Conservation (phyloP, 2,797 vertebrate species). For the Pangasius djambal region DNA sequence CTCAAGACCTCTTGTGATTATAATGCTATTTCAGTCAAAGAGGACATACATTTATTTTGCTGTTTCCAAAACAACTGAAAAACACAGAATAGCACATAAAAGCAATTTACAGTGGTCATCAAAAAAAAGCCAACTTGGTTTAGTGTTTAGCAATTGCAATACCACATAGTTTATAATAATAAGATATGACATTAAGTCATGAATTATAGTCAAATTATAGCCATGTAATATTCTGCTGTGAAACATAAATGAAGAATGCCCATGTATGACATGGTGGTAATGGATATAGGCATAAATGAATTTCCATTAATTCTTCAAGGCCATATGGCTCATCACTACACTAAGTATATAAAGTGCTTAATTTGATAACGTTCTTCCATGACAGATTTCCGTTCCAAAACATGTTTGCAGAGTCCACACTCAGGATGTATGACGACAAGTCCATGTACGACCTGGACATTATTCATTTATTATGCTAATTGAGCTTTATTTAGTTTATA, state of each 20-base stretch:
- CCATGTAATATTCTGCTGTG: slow-evolving; percentile 3
- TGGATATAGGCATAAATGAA: not conserved
- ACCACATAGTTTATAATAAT: not conserved
- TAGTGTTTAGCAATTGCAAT: not conserved
- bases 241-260: slow-evolving; percentile 22
- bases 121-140: not conserved
- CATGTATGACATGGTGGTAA: slow-evolving; percentile 9
- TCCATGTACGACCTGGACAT: not conserved
- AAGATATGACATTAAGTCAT: not conserved
- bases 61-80: slow-evolving; percentile 19
- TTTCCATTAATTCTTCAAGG: slow-evolving; percentile 6
- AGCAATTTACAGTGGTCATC: not conserved
- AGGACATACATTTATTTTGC: not conserved
- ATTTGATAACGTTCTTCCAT: slow-evolving; percentile 2
- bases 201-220: slow-evolving; percentile 6
- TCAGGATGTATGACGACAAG: not conserved
- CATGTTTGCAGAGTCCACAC: not conserved
- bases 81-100: slow-evolving; percentile 14
- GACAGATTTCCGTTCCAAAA: not conserved
- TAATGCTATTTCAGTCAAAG: not conserved
- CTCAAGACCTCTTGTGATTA: not conserved
- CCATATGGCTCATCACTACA: slow-evolving; percentile 13
- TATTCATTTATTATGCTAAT: not conserved
- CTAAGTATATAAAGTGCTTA: slow-evolving; percentile 1
- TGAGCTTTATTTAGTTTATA: not conserved